Evolutionary conservation across 2,113 vertebrate genomes (phyloP).

Genomic region (Labeo rohita): DNA sequence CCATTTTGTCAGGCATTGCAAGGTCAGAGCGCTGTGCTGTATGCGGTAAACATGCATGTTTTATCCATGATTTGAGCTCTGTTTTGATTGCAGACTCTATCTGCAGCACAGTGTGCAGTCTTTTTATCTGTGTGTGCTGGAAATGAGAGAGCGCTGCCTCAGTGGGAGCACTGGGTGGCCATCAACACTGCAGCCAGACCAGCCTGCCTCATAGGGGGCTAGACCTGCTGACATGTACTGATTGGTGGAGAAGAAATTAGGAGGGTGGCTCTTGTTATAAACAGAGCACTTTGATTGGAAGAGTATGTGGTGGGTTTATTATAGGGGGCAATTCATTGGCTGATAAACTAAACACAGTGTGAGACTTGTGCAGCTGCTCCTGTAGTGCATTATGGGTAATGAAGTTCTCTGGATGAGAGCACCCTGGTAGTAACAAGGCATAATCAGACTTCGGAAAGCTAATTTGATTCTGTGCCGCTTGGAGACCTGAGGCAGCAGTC

Average conservation of each 20-base stretch:
- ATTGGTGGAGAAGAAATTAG: constrained; percentile 50
- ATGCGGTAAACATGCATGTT: constrained; percentile 42
- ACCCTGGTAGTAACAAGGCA: constrained; percentile 48
- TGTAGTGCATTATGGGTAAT: constrained; percentile 60
- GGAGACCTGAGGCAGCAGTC: constrained; percentile 16
- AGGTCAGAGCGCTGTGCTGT: constrained; percentile 58
- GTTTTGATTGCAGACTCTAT: constrained; percentile 60
- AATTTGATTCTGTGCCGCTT: constrained; percentile 32
- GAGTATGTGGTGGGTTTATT: constrained; percentile 10
- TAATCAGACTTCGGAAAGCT: constrained; percentile 35
- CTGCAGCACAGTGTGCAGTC: constrained; percentile 52
- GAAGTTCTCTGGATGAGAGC: constrained; percentile 47
- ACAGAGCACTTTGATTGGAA: constrained; percentile 44
- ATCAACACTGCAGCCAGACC: constrained; percentile 52
- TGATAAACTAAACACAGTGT: constrained; percentile 32
- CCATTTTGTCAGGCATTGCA: constrained; percentile 37
- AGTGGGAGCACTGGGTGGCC: constrained; percentile 52
- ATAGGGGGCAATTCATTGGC: constrained; percentile 40
- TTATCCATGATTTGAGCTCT: constrained; percentile 52
- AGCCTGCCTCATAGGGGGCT: constrained; percentile 43
- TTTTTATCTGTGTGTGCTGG: constrained; percentile 48
- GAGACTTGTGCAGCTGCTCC: constrained; percentile 47
- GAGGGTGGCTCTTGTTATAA: constrained; percentile 20
- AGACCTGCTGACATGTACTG: constrained; percentile 29
- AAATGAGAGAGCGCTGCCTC: constrained; percentile 46